Conservation (phyloP, 1,140 invertebrate genomes). For the Agraylea sexmaculata region DNA sequence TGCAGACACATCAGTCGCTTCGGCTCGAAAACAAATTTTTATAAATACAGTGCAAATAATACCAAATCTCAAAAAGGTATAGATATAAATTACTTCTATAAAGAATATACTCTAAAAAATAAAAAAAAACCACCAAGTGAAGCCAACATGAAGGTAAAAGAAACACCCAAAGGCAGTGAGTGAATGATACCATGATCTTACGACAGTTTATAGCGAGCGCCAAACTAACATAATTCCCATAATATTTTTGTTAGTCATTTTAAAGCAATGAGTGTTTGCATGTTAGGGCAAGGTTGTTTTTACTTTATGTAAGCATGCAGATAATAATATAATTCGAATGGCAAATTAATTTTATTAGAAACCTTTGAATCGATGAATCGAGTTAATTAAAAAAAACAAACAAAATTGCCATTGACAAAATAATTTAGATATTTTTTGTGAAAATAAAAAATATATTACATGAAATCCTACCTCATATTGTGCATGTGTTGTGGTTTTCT, state of each 20-base stretch:
- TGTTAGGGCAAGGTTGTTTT: constrained; percentile 35
- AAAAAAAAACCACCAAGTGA: constrained; percentile 14
- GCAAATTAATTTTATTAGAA: too few relatives aligned
- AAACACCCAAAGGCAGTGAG: neutral
- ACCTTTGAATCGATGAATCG: too few relatives aligned
- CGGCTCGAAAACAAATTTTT: constrained; percentile 16
- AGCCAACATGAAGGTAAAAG: constrained; percentile 3
- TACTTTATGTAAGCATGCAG: too few relatives aligned
- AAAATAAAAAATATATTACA: constrained; percentile 10
- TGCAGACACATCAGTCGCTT: constrained; percentile 36
- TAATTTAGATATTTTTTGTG: too few relatives aligned
- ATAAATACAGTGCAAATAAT: constrained; percentile 12
- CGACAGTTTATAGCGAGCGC: constrained; percentile 15
- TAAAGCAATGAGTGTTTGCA: constrained; percentile 45
- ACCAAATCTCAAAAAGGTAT: too few relatives aligned
- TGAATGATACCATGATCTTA: neutral
- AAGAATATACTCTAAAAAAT: too few relatives aligned
- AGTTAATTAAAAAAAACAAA: too few relatives aligned
- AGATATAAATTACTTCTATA: too few relatives aligned
- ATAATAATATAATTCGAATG: too few relatives aligned
- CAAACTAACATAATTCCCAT: constrained; percentile 13
- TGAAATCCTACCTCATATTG: constrained; percentile 52
- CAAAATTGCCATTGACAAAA: too few relatives aligned
- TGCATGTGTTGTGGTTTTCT: constrained; percentile 74
- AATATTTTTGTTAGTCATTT: constrained; percentile 37